phyloP scores from a whole-genome alignment of 2,113 vertebrate species.

The Protomyctophum bolini region DNA sequence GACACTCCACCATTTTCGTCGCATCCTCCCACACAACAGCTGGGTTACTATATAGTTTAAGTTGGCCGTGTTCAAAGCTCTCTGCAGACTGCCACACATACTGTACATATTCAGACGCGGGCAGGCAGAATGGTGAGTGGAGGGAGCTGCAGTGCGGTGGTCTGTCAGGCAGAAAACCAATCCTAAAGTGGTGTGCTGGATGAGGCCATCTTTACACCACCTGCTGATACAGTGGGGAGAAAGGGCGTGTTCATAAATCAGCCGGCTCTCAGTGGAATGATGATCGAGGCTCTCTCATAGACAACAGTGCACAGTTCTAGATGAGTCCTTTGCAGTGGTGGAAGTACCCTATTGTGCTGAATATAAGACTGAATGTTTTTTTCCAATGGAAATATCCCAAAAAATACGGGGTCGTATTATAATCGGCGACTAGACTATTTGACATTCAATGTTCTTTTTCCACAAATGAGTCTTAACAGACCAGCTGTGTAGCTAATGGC shows the following conservation, averaged over 20 bases:
- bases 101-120: constrained; percentile 19
- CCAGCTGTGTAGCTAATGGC: too few species aligned
- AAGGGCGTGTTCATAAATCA: constrained; percentile 55
- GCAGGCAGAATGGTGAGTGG: constrained; percentile 2
- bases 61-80: constrained; percentile 42
- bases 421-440: too few species aligned
- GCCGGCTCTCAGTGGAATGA: constrained; percentile 32
- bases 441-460: too few species aligned
- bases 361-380: too few species aligned
- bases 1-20: constrained; percentile 5
- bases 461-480: too few species aligned
- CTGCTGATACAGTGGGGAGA: constrained; percentile 54
- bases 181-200: constrained; percentile 52
- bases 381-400: too few species aligned
- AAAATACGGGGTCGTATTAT: too few species aligned
- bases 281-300: constrained; percentile 31
- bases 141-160: constrained; percentile 61
- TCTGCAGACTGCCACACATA: constrained; percentile 36
- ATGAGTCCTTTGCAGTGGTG: too few species aligned
- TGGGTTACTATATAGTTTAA: background rate
- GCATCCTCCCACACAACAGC: constrained; percentile 38
- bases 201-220: constrained; percentile 58
- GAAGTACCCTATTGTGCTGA: too few species aligned
- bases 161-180: constrained; percentile 64
- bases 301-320: constrained; percentile 17